Conservation (phyloP, 1,140 invertebrate species). For the Calephelis nemesis region DNA sequence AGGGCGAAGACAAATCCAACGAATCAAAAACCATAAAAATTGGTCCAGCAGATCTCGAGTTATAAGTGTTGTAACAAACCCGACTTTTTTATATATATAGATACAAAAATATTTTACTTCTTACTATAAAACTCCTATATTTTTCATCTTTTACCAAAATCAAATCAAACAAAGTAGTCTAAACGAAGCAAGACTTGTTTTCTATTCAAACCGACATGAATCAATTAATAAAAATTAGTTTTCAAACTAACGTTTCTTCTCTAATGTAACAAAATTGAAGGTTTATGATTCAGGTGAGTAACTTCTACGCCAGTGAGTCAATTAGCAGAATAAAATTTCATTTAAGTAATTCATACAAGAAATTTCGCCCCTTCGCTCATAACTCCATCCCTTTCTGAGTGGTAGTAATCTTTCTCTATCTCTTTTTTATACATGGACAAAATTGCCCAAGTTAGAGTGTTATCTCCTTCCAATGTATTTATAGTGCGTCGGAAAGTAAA, state of each 20-base stretch:
- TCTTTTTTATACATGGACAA: constrained; percentile 40
- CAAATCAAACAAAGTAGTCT: too few species aligned
- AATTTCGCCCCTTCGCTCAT: constrained; percentile 49
- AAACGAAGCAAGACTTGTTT: too few species aligned
- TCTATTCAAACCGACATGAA: background rate
- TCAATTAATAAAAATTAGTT: constrained; percentile 8
- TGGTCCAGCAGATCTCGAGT: too few species aligned
- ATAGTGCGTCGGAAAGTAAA: constrained; percentile 31
- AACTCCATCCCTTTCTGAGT: constrained; percentile 32
- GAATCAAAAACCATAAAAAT: too few species aligned
- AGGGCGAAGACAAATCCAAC: too few species aligned
- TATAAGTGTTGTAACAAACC: too few species aligned
- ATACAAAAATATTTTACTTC: too few species aligned
- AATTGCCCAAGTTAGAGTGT: constrained; percentile 60
- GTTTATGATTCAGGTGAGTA: constrained; percentile 24
- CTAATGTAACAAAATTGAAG: constrained; percentile 7
- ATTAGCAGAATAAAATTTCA: constrained; percentile 68
- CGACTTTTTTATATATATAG: too few species aligned
- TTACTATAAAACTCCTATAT: too few species aligned
- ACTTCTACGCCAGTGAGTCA: constrained; percentile 37
- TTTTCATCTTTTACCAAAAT: too few species aligned
- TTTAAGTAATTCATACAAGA: constrained; percentile 62
- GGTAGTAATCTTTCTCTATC: constrained; percentile 33
- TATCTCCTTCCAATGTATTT: constrained; percentile 60
- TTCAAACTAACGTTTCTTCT: background rate